Conservation (phyloP, 2,797 vertebrate species). For the Danio jaintianensis region DNA sequence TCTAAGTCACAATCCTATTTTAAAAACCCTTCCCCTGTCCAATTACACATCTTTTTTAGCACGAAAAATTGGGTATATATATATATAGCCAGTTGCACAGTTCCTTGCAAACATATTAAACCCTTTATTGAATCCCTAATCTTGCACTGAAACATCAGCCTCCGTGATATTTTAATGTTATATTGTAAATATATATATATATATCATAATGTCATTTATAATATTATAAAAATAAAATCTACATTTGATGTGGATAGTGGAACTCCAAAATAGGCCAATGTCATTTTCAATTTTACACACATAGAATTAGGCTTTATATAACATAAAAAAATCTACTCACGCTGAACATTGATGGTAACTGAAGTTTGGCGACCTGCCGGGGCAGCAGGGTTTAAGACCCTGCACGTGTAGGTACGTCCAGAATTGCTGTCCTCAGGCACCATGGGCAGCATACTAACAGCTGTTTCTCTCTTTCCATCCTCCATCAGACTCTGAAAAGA, state of each 20-base stretch:
- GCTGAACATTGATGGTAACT: constrained; percentile 88
- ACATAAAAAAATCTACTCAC: constrained; percentile 76
- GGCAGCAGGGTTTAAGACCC: constrained; percentile 86
- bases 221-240: no score
- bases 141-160: not conserved
- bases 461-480: constrained; percentile 81
- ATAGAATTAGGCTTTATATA: no score
- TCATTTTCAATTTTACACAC: no score
- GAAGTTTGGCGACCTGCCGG: constrained; percentile 87
- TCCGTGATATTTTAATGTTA: not conserved
- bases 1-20: constrained; percentile 34
- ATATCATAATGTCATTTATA: not conserved
- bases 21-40: constrained; percentile 6
- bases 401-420: constrained; percentile 87
- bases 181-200: no score
- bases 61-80: not conserved
- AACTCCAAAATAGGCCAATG: no score
- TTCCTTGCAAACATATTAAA: constrained; percentile 5
- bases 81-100: not conserved
- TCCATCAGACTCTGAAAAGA: constrained; percentile 79
- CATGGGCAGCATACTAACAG: constrained; percentile 87
- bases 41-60: constrained; percentile 1
- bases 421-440: constrained; percentile 85
- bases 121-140: not conserved
- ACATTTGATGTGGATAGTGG: no score